Evolutionary conservation across 37 sponge, comb jelly and placozoan species (phyloP).

Genomic region (Agelas oroides): DNA sequence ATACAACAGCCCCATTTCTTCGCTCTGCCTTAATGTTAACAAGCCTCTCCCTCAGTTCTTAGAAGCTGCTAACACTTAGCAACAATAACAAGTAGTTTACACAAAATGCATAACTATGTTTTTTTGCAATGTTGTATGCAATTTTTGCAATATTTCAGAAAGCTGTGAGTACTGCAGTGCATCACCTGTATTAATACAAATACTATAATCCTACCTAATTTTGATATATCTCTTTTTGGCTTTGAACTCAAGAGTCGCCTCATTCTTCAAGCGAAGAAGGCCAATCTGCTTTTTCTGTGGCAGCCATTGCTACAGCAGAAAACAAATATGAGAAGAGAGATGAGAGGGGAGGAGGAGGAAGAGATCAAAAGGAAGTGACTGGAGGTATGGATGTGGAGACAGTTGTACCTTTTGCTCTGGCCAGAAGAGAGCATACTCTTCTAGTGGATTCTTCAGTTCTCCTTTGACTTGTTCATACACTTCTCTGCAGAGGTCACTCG

Average conservation of each 20-base stretch:
- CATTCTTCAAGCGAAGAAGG: slow-evolving; percentile 10
- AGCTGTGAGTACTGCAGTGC: no score
- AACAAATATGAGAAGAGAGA: neutral
- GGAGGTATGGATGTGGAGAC: no score
- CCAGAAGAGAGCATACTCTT: slow-evolving; percentile 55
- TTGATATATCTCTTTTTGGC: slow-evolving; percentile 41
- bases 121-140: no score
- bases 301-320: slow-evolving; percentile 34
- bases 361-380: no score
- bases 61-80: no score
- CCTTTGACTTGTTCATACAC: slow-evolving; percentile 33
- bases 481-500: slow-evolving; percentile 17
- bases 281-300: slow-evolving; percentile 28
- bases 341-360: neutral
- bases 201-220: slow-evolving; percentile 69
- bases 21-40: no score
- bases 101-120: no score
- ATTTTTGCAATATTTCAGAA: no score
- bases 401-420: slow-evolving; percentile 53
- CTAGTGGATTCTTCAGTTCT: slow-evolving; percentile 19
- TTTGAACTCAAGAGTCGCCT: slow-evolving; percentile 41
- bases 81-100: no score
- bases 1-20: no score
- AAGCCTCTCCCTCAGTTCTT: no score
- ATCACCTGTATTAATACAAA: no score